Evolutionary conservation across 2,888 invertebrate genomes (phyloP).

Genomic region (Hartigia nigra): DNA sequence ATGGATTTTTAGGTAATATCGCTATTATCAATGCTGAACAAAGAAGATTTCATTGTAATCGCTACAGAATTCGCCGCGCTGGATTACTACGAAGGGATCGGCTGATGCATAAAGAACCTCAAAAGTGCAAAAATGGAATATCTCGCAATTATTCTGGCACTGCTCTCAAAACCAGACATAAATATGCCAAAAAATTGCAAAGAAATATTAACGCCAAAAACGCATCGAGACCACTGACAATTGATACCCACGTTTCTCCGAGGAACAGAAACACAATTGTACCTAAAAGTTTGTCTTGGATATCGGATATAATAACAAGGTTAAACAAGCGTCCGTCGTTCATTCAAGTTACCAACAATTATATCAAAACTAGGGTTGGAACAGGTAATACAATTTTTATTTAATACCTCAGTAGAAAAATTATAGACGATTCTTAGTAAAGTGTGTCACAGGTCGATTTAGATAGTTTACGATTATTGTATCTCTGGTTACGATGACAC

Average conservation of each 20-base stretch:
- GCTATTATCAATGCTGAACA: constrained; percentile 14
- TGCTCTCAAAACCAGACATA: background rate
- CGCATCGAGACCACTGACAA: background rate
- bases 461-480: background rate
- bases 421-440: too few species aligned
- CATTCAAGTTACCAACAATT: constrained; percentile 47
- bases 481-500: background rate
- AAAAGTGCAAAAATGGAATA: background rate
- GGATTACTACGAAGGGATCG: background rate
- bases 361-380: constrained; percentile 47
- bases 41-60: background rate
- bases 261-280: background rate
- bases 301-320: background rate
- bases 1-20: constrained; percentile 16
- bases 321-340: constrained; percentile 36
- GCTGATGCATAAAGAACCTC: background rate
- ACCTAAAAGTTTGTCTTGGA: background rate
- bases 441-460: background rate
- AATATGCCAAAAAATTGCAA: background rate
- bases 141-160: constrained; percentile 4
- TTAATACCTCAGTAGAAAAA: background rate
- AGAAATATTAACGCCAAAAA: background rate
- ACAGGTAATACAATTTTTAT: constrained; percentile 37
- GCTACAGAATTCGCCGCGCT: background rate
- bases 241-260: background rate